phyloP scores from a whole-genome alignment of 2,797 vertebrate genomes.

The Poeciliopsis turneri region DNA sequence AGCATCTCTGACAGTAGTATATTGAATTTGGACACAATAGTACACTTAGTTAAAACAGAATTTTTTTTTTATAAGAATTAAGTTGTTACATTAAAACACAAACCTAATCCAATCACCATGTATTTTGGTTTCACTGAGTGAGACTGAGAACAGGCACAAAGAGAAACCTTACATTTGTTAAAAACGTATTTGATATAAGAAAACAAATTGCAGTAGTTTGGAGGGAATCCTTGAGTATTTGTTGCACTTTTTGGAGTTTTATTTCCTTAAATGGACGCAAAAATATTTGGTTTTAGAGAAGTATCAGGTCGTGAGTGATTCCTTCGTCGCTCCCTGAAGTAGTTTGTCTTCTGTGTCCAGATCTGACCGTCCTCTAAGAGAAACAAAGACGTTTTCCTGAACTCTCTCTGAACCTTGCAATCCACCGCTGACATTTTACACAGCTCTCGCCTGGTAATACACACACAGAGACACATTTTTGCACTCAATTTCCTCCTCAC shows the following conservation, averaged over 20 bases:
- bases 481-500: constrained; percentile 19
- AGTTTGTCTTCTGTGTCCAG: not conserved
- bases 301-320: not conserved
- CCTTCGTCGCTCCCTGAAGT: not conserved
- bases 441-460: constrained; percentile 8
- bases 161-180: not conserved
- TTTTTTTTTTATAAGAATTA: too few species aligned
- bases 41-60: not conserved
- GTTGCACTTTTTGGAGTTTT: not conserved
- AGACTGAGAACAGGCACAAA: not conserved
- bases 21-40: not conserved
- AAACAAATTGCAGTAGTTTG: not conserved
- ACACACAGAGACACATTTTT: constrained; percentile 2
- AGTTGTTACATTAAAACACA: not conserved
- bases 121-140: not conserved
- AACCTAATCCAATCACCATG: not conserved
- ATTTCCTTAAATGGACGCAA: not conserved
- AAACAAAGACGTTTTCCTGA: constrained; percentile 47
- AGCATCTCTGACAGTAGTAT: not conserved
- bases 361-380: not conserved
- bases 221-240: not conserved
- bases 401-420: constrained; percentile 61
- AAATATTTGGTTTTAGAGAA: not conserved
- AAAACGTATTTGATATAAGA: not conserved
- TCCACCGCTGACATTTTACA: constrained; percentile 55